Conservation (phyloP, 2,888 invertebrate genomes). For the Pristionchus arcanus region DNA sequence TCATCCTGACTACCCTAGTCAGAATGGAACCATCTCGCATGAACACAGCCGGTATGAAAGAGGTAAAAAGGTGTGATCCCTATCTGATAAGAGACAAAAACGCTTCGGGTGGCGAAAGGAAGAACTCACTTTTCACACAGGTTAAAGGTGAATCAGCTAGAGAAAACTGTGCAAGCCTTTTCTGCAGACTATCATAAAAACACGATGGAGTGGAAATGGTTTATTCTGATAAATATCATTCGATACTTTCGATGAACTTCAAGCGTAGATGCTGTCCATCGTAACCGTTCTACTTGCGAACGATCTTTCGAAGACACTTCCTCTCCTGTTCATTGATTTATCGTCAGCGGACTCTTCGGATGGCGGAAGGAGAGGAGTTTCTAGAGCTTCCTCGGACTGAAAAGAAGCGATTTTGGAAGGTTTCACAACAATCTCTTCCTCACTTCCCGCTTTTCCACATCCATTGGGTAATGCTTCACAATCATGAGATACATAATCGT, state of each 20-base stretch:
- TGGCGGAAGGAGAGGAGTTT: background rate
- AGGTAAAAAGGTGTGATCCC: background rate
- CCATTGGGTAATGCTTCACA: background rate
- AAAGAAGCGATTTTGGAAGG: background rate
- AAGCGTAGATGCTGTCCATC: background rate
- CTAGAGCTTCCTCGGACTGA: background rate
- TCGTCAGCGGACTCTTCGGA: background rate
- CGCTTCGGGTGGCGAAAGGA: conserved; percentile 19
- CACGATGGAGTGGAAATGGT: background rate
- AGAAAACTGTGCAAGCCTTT: background rate
- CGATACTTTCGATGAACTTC: background rate
- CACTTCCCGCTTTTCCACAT: background rate
- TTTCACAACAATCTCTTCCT: background rate
- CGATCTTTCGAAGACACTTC: background rate
- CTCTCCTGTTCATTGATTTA: background rate
- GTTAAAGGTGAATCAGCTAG: background rate
- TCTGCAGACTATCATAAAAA: background rate
- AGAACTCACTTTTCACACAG: conserved; percentile 10
- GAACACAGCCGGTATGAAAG: background rate
- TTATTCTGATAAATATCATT: background rate
- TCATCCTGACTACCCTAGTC: background rate
- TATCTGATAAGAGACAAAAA: conserved; percentile 1
- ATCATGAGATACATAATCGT: conserved; percentile 29
- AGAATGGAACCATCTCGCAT: background rate
- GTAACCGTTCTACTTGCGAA: background rate